Evolutionary conservation across 2,797 vertebrate genomes (phyloP), one percentile per base, ranked within the genome.

Genomic region (Platyrinchus mystaceus): DNA sequence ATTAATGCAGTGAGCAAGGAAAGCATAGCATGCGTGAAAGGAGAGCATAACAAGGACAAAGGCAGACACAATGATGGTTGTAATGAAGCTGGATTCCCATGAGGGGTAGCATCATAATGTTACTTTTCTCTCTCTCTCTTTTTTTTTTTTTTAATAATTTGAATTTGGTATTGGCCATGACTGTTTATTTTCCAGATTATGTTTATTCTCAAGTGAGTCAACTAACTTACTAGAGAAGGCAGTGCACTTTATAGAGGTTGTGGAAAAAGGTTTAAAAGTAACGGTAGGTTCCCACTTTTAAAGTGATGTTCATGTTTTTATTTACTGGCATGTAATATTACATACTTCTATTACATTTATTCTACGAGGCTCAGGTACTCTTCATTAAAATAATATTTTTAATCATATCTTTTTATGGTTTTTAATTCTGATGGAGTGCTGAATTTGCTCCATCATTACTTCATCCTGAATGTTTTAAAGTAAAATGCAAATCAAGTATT

Each of bases 1-100:
- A 80, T 97, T 91, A 95, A 95, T 94, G 56, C 55, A 82, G 64
- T 52, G 64, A 76, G 66, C 44, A 93, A 73, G 41, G 27, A 30
- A n/a, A 79, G 43, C 49, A 62, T 23, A 66, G 79, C 66, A 58
- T 81, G 53, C 67, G 30, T 84, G 68, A 79, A 90, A 77, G 30
- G 64, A 69, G 52, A 75, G 32, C 34, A 55, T 41, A 37, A 34
- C 69, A 78, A 90, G 73, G 90, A 60, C 77, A 92, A 78, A 94
- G 24, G 39, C 53, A 84, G 44, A 21, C 50, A 75, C 32, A 58
- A 14, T 7, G 30, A 32, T 75, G 55, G 60, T 76, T 82, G 58
- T 63, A 90, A 80, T 55, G 59, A 37, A 59, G 44, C 43, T 85
- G 58, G 62, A 56, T 78, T 92, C 36, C 39, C 64, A 34, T 47